Base-by-base conservation (phyloP, 2,797 vertebrate genomes). In the Trichosurus vulpecula region DNA sequence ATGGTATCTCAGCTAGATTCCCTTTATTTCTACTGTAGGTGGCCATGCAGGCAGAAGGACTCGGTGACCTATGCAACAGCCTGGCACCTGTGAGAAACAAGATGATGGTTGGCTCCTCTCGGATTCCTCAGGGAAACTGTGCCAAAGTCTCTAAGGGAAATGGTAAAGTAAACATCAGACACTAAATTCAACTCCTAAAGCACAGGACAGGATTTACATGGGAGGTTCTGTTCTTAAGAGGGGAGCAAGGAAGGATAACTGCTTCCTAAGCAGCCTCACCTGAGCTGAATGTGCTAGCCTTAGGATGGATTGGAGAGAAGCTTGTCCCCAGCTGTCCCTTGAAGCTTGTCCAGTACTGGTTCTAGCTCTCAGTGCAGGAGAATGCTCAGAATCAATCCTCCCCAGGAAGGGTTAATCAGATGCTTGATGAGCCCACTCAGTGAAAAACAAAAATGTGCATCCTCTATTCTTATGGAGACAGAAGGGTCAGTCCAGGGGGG, bases 401-500 rank as follows among this genome's bases (percentile, higher is more conserved):
- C 95, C 96, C 91, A 54, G 94, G 93, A 95, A 94, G 89, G 58
- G 93, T 81, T 95, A 96, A 81, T 55, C 52, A 92, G 94, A 61
- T 41, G 89, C 91, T 81, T 2, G 57, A 57, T 25, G 41, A 51
- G 0, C 8, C 91, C 54, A 91, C 0, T 1, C 1, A 4, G 51
- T 55, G 91, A 30, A 89, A 51, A 91, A 95, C 94, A 52, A 55
- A 55, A 19, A 27, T 6, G 27, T 56, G 25, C 25, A 47, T 90
- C 66, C 95, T 96, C 94, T 90, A 16, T 52, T 91, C 11, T 35
- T 74, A 66, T 41, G 35, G 90, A 93, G 94, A 13, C 93, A 54
- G 92, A 93, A 54, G n/a, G 4, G 22, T 13, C 6, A 0, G 25
- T 14, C 47, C 53, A 90, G 52, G 51, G 29, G 35, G 55, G 35